Evolutionary conservation across 2,888 invertebrate genomes (phyloP).

Genomic region (Pachliopta kotzebuea): DNA sequence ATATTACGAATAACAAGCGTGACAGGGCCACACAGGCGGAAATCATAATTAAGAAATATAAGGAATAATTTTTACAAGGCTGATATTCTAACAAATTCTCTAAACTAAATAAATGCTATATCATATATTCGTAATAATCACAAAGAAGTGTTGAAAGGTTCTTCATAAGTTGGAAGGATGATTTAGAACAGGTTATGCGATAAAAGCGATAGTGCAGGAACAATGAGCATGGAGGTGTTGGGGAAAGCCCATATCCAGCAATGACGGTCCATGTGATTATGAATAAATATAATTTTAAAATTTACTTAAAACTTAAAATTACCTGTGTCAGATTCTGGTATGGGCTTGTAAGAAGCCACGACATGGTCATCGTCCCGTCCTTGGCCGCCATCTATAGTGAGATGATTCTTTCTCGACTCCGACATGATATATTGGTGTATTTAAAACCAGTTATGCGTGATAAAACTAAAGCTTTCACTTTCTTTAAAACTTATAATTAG

Average conservation of each 20-base stretch:
- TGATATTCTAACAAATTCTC: too few relatives aligned
- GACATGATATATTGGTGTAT: slow-evolving; percentile 54
- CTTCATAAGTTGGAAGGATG: too few relatives aligned
- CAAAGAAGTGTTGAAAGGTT: too few relatives aligned
- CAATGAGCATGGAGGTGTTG: too few relatives aligned
- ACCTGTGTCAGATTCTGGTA: slow-evolving; percentile 81
- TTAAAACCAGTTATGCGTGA: slow-evolving; percentile 38
- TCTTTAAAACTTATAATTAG: slow-evolving; percentile 15
- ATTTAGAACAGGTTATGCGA: too few relatives aligned
- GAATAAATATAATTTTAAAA: neutral
- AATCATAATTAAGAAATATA: too few relatives aligned
- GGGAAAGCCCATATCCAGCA: too few relatives aligned
- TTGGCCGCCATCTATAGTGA: slow-evolving; percentile 68
- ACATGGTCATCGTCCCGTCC: slow-evolving; percentile 72
- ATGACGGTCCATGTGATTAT: too few relatives aligned
- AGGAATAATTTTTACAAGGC: neutral
- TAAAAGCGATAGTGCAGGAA: too few relatives aligned
- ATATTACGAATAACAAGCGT: slow-evolving; percentile 27
- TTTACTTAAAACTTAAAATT: too few relatives aligned
- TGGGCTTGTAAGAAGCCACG: slow-evolving; percentile 76
- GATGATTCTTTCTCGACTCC: slow-evolving; percentile 68
- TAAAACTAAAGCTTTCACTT: slow-evolving; percentile 33
- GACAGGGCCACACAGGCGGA: too few relatives aligned
- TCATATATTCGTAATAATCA: neutral
- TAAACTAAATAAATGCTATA: neutral